These are phyloP conservation scores for Lepidocolaptes lacrymiger DNA, from an alignment of 2,797 vertebrate genomes.

Conservation along the genomic window DNA sequence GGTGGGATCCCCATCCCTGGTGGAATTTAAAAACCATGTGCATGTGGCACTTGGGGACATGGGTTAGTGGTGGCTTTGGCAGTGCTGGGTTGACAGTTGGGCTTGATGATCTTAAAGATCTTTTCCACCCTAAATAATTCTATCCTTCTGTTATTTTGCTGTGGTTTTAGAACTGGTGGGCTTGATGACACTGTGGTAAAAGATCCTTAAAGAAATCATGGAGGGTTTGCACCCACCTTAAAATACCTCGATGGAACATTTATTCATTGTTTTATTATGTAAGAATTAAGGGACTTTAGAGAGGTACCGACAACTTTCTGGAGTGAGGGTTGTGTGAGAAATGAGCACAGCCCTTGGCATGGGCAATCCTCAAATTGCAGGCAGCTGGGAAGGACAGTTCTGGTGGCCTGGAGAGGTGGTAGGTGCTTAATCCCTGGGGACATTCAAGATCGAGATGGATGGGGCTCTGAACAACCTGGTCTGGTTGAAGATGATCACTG, in stretches of 20 bases:
- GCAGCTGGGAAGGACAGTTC: neutral
- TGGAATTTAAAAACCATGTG: rapidly evolving
- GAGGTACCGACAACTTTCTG: neutral
- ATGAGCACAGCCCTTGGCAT: neutral
- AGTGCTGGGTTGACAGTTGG: neutral
- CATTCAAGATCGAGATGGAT: rapidly evolving
- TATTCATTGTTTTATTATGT: rapidly evolving
- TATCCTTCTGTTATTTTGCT: neutral
- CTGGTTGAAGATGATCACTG: neutral
- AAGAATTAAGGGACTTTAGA: neutral
- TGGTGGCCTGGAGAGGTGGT: neutral
- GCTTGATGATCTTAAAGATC: neutral
- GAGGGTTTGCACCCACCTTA: neutral
- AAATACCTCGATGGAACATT: neutral
- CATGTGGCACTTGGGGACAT: neutral
- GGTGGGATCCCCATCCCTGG: rapidly evolving
- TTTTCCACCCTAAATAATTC: neutral
- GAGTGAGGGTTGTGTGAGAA: neutral
- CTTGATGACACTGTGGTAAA: neutral
- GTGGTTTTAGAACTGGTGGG: neutral
- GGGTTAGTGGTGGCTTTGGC: neutral
- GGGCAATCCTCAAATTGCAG: neutral
- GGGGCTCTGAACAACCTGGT: neutral
- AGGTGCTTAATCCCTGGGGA: rapidly evolving
- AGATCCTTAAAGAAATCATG: neutral